A percentile compares a stretch with the other conserved stretches of the same genome.
Conservation (phyloP, 2,797 vertebrate genomes). For the Paramormyrops hopkinsi region DNA sequence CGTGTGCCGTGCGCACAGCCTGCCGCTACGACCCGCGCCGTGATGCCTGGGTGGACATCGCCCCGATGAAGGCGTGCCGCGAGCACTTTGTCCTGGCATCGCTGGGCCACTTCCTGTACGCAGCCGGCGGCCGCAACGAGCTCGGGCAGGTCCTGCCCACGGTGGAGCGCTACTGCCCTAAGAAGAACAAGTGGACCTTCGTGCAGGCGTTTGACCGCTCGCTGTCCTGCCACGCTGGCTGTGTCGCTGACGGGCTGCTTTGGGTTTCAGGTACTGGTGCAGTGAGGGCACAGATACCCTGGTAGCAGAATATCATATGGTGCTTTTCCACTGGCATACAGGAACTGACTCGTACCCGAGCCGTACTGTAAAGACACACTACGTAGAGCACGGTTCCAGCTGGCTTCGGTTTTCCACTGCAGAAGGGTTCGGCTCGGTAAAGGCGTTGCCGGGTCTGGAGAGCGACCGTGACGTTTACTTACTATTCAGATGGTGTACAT, state of each 20-base stretch:
- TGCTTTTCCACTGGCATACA: background rate
- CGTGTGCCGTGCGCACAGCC: constrained; percentile 81
- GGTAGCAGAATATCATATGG: background rate
- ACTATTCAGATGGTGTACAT: background rate
- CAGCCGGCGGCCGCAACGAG: constrained; percentile 86
- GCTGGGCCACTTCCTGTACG: constrained; percentile 82
- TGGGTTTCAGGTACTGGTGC: constrained; percentile 88
- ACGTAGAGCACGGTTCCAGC: background rate
- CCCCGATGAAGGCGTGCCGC: constrained; percentile 91
- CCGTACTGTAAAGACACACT: background rate
- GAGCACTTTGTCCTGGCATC: constrained; percentile 92
- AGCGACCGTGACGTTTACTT: background rate
- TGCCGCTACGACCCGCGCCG: constrained; percentile 86
- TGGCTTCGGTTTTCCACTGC: background rate
- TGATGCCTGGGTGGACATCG: constrained; percentile 87
- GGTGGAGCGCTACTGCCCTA: constrained; percentile 89
- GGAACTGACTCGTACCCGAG: background rate
- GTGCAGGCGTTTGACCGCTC: constrained; percentile 91
- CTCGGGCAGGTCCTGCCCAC: constrained; percentile 88
- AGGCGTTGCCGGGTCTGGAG: background rate
- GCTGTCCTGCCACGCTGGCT: constrained; percentile 91
- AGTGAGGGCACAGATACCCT: background rate
- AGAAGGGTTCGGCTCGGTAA: background rate
- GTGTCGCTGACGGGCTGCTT: constrained; percentile 84
- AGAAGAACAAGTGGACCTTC: constrained; percentile 94